Conservation (phyloP, 1,140 invertebrate genomes). For the Arion vulgaris region DNA sequence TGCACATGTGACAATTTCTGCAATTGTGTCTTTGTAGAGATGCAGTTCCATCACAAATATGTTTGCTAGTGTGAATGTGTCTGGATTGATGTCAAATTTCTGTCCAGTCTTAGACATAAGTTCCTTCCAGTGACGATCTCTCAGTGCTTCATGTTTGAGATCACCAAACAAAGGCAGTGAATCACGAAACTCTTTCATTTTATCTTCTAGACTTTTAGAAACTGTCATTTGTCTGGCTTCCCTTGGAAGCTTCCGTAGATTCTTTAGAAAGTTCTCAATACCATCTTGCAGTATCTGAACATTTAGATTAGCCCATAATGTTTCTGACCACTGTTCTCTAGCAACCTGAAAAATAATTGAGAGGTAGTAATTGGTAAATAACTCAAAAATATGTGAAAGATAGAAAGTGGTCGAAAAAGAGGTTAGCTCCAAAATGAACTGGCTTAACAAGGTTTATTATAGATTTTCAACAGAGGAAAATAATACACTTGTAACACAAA, state of each 20-base stretch:
- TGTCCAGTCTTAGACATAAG: constrained; percentile 88
- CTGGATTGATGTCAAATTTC: constrained; percentile 88
- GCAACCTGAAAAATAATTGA: constrained; percentile 70
- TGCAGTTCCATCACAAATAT: constrained; percentile 93
- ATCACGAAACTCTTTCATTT: constrained; percentile 90
- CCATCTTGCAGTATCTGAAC: constrained; percentile 87
- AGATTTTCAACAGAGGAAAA: too few species aligned
- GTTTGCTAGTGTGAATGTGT: constrained; percentile 88
- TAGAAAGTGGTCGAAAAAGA: constrained; percentile 5
- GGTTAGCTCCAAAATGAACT: too few species aligned
- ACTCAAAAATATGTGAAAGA: not conserved
- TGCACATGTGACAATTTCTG: constrained; percentile 88
- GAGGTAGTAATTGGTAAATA: not conserved
- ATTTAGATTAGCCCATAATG: constrained; percentile 89
- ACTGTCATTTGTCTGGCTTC: constrained; percentile 76
- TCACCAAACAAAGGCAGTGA: constrained; percentile 91
- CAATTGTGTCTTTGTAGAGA: constrained; percentile 84
- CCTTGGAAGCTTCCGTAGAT: constrained; percentile 80
- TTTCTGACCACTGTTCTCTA: constrained; percentile 86
- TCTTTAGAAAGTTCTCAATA: constrained; percentile 87
- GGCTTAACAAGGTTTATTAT: too few species aligned
- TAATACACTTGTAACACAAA: too few species aligned
- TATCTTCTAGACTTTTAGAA: constrained; percentile 81
- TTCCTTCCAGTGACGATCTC: constrained; percentile 88
- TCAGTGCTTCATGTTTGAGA: constrained; percentile 89